Percentiles rank a stretch among this genome's conserved stretches.
Evolutionary conservation across 2,888 invertebrate genomes (phyloP).

Genomic region (Ichneumon xanthorius): DNA sequence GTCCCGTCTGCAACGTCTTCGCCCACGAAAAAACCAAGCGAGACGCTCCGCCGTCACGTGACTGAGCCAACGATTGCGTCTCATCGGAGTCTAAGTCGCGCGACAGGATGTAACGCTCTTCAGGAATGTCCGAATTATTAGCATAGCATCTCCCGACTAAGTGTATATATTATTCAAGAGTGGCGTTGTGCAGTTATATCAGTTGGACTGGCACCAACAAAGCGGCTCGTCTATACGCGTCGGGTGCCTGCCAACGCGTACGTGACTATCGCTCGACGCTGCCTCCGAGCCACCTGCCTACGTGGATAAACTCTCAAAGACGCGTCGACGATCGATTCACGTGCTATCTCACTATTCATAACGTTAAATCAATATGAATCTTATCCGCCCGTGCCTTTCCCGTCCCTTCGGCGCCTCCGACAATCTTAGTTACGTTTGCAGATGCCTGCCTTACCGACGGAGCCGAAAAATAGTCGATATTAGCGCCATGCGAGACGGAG

Average conservation of each 20-base stretch:
- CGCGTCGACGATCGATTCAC: constrained; percentile 51
- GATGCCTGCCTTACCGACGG: neutral
- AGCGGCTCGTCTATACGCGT: constrained; percentile 48
- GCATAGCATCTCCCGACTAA: constrained; percentile 27
- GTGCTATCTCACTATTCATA: constrained; percentile 33
- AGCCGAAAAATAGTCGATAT: constrained; percentile 10
- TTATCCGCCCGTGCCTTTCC: neutral
- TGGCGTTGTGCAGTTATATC: constrained; percentile 56
- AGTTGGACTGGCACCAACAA: constrained; percentile 59
- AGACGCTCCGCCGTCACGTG: constrained; percentile 4
- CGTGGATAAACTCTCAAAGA: constrained; percentile 62
- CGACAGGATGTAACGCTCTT: constrained; percentile 48
- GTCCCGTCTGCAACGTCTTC: neutral
- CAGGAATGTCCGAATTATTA: constrained; percentile 61
- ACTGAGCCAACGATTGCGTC: neutral
- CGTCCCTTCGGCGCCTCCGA: neutral
- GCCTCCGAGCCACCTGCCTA: constrained; percentile 28
- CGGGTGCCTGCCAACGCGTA: constrained; percentile 47
- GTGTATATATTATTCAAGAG: constrained; percentile 54
- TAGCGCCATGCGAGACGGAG: neutral
- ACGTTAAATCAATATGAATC: neutral
- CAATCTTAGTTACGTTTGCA: constrained; percentile 1
- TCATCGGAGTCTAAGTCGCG: neutral
- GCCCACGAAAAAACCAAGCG: neutral
- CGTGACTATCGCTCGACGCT: constrained; percentile 54